Evolutionary conservation across 2,888 invertebrate species (phyloP).

Genomic region (Scaptomyza cyrtandrae): DNA sequence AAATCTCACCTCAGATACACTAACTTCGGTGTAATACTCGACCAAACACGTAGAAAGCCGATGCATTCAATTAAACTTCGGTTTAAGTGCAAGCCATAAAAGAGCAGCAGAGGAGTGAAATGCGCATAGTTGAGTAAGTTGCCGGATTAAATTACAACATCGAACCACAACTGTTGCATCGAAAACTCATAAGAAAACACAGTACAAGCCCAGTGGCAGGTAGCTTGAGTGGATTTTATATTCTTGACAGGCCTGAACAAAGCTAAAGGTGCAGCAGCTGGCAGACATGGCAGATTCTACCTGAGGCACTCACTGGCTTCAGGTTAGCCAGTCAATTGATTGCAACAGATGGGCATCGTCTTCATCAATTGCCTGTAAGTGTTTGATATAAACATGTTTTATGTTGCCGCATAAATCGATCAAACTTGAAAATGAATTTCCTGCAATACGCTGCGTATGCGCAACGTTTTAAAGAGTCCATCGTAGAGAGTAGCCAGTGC

Average conservation of each 20-base stretch:
- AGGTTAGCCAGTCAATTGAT: conserved; percentile 59
- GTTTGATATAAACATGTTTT: conserved; percentile 60
- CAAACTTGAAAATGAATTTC: conserved; percentile 5
- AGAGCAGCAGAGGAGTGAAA: background rate
- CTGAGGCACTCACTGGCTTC: conserved; percentile 26
- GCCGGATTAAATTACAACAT: conserved; percentile 77
- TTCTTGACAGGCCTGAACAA: conserved; percentile 41
- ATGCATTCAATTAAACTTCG: conserved; percentile 62
- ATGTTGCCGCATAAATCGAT: conserved; percentile 40
- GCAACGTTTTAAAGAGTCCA: conserved; percentile 18
- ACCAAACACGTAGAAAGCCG: conserved; percentile 23
- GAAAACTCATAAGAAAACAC: conserved; percentile 53
- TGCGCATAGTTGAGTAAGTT: conserved; percentile 52
- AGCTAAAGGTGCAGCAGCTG: conserved; percentile 34
- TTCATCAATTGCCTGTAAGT: conserved; percentile 70
- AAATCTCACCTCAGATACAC: conserved; percentile 4
- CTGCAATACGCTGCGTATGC: conserved; percentile 47
- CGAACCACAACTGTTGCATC: conserved; percentile 72
- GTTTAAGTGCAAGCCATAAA: conserved; percentile 35
- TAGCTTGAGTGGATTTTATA: conserved; percentile 45
- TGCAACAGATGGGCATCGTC: conserved; percentile 57
- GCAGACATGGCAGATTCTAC: conserved; percentile 16
- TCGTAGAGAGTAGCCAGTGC: background rate
- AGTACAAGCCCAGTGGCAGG: conserved; percentile 8
- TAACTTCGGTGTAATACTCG: background rate